Percentiles rank a stretch among this genome's conserved stretches.
Evolutionary conservation across 2,797 vertebrate genomes (phyloP).

Genomic region (Eulemur mongoz): DNA sequence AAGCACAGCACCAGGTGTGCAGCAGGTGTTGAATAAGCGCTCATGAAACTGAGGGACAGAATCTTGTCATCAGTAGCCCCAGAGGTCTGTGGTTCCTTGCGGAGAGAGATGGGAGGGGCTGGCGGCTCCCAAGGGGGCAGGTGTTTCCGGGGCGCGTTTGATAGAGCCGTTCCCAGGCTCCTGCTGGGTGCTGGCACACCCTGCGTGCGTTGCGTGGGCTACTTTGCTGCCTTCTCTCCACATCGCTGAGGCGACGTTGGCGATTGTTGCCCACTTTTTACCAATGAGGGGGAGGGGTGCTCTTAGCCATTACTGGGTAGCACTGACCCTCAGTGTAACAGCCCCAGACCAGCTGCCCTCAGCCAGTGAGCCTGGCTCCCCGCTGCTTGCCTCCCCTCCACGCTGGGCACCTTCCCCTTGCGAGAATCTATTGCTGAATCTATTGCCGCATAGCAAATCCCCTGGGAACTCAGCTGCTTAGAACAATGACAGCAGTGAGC

Average conservation of each 20-base stretch:
- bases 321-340: background rate
- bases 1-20: background rate
- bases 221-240: background rate
- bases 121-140: background rate
- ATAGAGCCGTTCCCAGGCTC: background rate
- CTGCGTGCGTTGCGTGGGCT: rapidly evolving
- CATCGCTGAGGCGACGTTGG: background rate
- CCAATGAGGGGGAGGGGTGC: too few relatives aligned
- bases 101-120: background rate
- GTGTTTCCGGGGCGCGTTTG: background rate
- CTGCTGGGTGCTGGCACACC: background rate
- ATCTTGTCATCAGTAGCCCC: background rate
- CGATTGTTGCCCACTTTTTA: too few relatives aligned
- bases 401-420: background rate
- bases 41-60: background rate
- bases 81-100: background rate
- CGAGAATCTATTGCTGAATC: background rate
- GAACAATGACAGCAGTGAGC: background rate
- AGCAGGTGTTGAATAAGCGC: background rate
- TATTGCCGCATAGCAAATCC: background rate
- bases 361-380: background rate
- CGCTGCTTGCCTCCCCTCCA: background rate
- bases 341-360: background rate
- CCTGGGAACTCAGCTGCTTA: background rate
- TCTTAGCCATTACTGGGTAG: background rate